These are phyloP conservation scores for Tragelaphus buxtoni DNA, from an alignment of 2,113 vertebrate species.

Conservation along the genomic window DNA sequence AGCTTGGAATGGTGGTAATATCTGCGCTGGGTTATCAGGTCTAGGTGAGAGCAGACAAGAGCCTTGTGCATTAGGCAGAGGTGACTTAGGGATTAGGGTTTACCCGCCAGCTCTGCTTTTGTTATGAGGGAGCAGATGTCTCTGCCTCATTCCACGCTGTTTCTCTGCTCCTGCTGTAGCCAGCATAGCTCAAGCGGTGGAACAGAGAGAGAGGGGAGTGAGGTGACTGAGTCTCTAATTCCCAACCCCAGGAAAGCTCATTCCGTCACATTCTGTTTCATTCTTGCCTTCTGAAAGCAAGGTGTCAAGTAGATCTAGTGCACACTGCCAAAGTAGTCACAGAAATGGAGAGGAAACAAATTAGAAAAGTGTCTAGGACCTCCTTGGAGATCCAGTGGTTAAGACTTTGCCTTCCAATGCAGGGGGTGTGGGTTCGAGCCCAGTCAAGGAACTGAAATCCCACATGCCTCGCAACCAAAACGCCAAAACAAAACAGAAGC, in stretches of 20 bases:
- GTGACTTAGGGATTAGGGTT: background rate
- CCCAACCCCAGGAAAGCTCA: background rate
- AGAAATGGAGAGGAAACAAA: background rate
- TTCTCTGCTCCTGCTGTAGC: background rate
- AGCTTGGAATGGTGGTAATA: accelerated
- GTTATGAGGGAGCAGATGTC: accelerated
- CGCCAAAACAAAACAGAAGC: background rate
- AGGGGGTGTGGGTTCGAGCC: background rate
- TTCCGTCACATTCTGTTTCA: background rate
- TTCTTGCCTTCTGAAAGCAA: background rate
- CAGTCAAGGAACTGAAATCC: background rate
- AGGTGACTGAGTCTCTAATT: background rate
- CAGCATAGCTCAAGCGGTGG: background rate
- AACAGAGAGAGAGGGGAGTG: background rate
- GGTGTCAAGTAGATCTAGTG: background rate
- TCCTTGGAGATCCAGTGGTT: background rate
- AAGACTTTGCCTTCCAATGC: background rate
- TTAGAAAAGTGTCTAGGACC: background rate
- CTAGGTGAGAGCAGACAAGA: background rate
- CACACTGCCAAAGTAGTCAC: background rate
- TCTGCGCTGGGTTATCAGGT: background rate
- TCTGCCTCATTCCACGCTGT: background rate
- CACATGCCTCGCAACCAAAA: background rate
- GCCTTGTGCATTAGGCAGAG: background rate
- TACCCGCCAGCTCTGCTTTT: background rate